These are phyloP conservation scores for Oreochromis tanganicae DNA, from an alignment of 2,113 vertebrate genomes.

Conservation along the genomic window DNA sequence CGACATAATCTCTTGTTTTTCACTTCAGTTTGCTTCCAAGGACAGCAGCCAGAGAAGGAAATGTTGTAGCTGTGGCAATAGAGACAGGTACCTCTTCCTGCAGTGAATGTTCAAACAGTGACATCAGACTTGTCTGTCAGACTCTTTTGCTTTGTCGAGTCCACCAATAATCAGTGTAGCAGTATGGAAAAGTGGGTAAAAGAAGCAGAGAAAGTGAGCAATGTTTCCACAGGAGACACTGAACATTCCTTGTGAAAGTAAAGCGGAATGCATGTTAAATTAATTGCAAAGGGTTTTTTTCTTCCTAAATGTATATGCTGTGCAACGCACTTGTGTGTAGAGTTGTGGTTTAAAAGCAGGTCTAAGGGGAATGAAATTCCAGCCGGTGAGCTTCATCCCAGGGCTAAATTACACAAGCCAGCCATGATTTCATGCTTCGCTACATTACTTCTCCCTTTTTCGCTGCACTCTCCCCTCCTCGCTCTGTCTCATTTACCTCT, in stretches of 20 bases:
- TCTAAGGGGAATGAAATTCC: slow-evolving; percentile 44
- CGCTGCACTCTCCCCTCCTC: slow-evolving; percentile 28
- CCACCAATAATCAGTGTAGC: not conserved
- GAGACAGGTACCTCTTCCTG: not conserved
- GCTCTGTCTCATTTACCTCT: slow-evolving; percentile 61
- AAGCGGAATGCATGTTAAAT: not conserved
- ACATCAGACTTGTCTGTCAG: slow-evolving; percentile 6
- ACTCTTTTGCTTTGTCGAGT: not conserved
- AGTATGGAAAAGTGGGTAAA: not conserved
- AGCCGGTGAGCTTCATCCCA: slow-evolving; percentile 50
- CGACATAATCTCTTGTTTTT: not conserved
- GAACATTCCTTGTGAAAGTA: not conserved
- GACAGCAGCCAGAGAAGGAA: not conserved
- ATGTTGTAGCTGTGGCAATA: not conserved
- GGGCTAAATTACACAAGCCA: slow-evolving; percentile 67
- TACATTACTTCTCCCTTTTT: slow-evolving; percentile 49
- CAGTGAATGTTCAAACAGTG: not conserved
- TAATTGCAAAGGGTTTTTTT: slow-evolving; percentile 5
- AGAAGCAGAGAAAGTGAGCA: not conserved
- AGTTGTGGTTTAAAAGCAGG: slow-evolving; percentile 28
- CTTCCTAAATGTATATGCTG: not conserved
- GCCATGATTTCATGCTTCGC: slow-evolving; percentile 70
- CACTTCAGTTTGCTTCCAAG: not conserved
- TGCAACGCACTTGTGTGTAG: not conserved
- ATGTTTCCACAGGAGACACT: not conserved